A percentile compares a stretch with the other conserved stretches of the same genome.
phyloP scores from a whole-genome alignment of 2,113 vertebrate genomes.

The Cisticola juncidis region DNA sequence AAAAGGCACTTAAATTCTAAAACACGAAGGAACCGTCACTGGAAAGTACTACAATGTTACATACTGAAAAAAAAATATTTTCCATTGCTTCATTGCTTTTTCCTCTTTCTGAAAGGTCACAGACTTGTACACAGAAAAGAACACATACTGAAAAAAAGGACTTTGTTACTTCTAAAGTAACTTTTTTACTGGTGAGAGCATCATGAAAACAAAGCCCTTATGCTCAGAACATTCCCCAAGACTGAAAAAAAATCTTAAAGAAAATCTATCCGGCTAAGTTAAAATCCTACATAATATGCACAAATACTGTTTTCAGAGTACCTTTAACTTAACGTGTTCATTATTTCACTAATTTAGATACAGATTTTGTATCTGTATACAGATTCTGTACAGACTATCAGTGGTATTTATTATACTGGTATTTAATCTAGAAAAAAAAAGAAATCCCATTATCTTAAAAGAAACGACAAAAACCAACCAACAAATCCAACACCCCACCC shows the following conservation, averaged over 20 bases:
- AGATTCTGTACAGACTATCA: neutral
- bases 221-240: neutral
- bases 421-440: neutral
- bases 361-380: neutral
- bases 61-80: constrained; percentile 15
- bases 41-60: neutral
- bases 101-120: constrained; percentile 14
- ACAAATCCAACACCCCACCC: neutral
- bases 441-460: neutral
- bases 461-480: neutral
- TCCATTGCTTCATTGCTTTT: constrained; percentile 40
- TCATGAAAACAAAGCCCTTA: constrained; percentile 7
- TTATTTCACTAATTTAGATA: neutral
- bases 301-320: neutral
- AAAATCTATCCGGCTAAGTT: neutral
- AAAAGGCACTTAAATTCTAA: neutral
- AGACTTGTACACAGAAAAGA: neutral
- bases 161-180: constrained; percentile 24
- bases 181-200: neutral
- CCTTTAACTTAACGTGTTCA: neutral
- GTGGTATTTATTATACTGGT: neutral
- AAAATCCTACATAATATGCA: neutral
- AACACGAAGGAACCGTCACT: neutral
- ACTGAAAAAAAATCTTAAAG: neutral
- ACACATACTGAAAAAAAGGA: constrained; percentile 20